Base-by-base conservation (phyloP, 2,113 vertebrate species). In the Indicator maculatus region DNA sequence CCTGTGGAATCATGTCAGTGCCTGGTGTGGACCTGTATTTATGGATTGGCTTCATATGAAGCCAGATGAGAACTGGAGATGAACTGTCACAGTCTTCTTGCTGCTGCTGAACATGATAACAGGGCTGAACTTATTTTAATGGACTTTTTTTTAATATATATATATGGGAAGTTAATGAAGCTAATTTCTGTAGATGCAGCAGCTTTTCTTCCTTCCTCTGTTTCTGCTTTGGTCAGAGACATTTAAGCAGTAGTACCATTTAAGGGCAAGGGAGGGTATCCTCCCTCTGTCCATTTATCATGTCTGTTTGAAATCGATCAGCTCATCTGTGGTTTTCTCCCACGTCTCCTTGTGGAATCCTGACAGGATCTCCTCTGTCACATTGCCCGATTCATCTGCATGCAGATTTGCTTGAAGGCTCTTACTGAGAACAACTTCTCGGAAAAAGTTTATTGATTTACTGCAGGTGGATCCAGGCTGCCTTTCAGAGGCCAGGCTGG, bases 201-300 rank as follows among this genome's bases (percentile, higher is more conserved):
- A 20, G 66, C 36, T 79, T 72, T 80, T 44, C 70, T 63, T 88
- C n/a, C 16, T 56, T 33, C 20, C 6, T 52, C 23, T 75, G 3
- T 31, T 61, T 58, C 39, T 93, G 18, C 50, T 85, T 69, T 30
- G 45, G 11, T 53, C 20, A 79, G 36, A 55, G 38, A 30, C 0
- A 1, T 61, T 50, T 23, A 17, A 67, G 20, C 41, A 66, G 12
- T 0, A 2, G 6, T 12, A 45, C 2, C 2, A 0, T 36, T 79
- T n/a, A 69, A 15, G 36, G 50, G 31, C 20, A 71, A 39, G 30
- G 26, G 14, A 15, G 9, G 5, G 6, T 39, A 45, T 73, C 16
- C 12, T 79, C 18, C 31, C 19, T 47, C 26, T 47, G 18, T 30
- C 14, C 8, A 16, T 91, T 85, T 30, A 10, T 21, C 1, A 1